Evolutionary conservation across 2,797 vertebrate genomes (phyloP), one percentile per base, ranked within the genome.

Genomic region (Hippocampus kuda): DNA sequence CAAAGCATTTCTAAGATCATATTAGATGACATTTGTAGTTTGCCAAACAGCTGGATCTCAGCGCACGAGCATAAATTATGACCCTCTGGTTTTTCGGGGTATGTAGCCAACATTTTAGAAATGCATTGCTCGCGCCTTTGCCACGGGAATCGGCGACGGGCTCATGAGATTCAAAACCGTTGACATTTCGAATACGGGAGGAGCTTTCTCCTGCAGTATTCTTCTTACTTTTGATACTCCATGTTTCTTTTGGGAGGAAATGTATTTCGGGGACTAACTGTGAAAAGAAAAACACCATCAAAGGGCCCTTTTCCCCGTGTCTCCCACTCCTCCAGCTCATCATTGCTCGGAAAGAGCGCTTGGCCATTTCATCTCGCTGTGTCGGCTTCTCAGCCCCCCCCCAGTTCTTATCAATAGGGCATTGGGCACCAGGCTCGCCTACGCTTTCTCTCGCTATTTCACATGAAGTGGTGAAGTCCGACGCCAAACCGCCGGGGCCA

Each of bases 401-500:
- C 34, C 34, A 73, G 76, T 78, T 76, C 77, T 74, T 80, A 85
- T 84, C 78, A 79, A 80, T 76, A 76, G 79, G 71, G 73, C 69
- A 63, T 69, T 72, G 10, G 42, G 68, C 74, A 70, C 68, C 56
- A 54, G 46, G 53, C 79, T 83, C 76, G 78, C 80, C 77, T 68
- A 71, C 44, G 44, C 77, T 70, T 77, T 86, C 83, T 83, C 59
- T 12, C 10, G 79, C 77, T 82, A 73, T 81, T 84, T 77, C 81
- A 76, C 87, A 81, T 67, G 72, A 86, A 84, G 85, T 79, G 72
- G 26, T 56, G 34, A 78, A 84, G 83, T 85, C 86, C 79, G 85
- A 85, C 83, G 79, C 73, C 71, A 57, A 82, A 81, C 80, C 81
- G 81, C 71, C 38, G 68, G 69, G 73, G 62, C 79, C 79, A 2